phyloP scores from a whole-genome alignment of 2,888 invertebrate species.

The Coremacera marginata region DNA sequence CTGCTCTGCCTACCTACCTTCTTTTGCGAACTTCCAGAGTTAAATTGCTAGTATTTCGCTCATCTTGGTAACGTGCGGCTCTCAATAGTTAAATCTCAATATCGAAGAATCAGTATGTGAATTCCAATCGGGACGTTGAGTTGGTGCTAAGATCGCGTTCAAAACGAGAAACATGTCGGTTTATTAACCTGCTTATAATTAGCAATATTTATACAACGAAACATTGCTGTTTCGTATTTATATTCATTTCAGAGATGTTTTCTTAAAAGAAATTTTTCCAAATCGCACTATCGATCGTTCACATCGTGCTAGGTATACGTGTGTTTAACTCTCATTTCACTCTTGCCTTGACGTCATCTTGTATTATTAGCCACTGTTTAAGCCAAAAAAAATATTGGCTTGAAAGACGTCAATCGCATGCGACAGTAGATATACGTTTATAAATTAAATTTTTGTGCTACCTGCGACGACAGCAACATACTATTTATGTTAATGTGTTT shows the following conservation, averaged over 20 bases:
- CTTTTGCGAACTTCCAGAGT: not conserved
- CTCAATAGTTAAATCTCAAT: constrained; percentile 16
- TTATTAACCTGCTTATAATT: not conserved
- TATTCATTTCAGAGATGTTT: not conserved
- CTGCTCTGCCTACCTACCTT: not conserved
- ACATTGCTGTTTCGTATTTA: too few species aligned
- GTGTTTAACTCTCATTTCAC: not conserved
- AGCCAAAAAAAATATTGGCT: constrained; percentile 1
- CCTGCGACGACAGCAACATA: not conserved
- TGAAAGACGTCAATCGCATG: not conserved
- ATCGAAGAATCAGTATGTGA: constrained; percentile 24
- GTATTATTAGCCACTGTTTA: constrained; percentile 24
- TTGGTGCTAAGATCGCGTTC: not conserved
- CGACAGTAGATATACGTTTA: not conserved
- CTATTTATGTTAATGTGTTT: constrained; percentile 25
- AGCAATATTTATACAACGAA: not conserved
- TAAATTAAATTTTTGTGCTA: constrained; percentile 9
- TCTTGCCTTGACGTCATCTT: constrained; percentile 26
- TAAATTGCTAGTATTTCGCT: not conserved
- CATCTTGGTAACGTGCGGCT: constrained; percentile 4
- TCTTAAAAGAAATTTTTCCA: not conserved
- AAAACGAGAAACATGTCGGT: not conserved
- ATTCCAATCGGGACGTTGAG: constrained; percentile 16
- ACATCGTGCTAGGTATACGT: not conserved
- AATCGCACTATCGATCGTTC: not conserved